Evolutionary conservation across 2,888 invertebrate species (phyloP).

Genomic region (Pinctada fucata): DNA sequence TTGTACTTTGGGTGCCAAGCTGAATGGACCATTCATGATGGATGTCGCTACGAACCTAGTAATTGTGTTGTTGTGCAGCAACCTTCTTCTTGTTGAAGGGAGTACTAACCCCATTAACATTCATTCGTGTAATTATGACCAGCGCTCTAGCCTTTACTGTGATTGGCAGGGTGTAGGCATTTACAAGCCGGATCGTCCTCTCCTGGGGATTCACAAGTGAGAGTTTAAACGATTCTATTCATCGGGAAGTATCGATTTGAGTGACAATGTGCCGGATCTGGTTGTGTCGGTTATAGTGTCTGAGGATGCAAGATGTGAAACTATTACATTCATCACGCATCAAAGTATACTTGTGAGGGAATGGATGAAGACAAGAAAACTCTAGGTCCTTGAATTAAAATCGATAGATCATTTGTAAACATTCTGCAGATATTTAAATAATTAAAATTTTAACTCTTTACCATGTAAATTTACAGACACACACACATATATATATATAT

Average conservation of each 20-base stretch:
- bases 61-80: neutral
- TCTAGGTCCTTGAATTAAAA: slow-evolving; percentile 2
- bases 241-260: neutral
- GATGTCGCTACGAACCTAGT: neutral
- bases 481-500: no score
- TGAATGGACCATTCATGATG: neutral
- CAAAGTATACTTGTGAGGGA: neutral
- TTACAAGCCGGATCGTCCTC: neutral
- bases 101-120: neutral
- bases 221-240: neutral
- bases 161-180: neutral
- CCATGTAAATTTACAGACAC: no score
- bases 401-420: no score
- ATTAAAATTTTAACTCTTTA: no score
- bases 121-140: neutral
- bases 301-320: neutral
- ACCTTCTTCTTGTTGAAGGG: neutral
- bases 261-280: neutral
- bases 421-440: no score
- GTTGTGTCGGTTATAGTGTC: neutral
- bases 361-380: neutral
- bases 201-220: neutral
- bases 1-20: neutral
- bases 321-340: neutral
- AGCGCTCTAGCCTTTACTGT: neutral